Base-by-base conservation (phyloP, 2,113 vertebrate species). In the Phalacrocorax brasilianus region DNA sequence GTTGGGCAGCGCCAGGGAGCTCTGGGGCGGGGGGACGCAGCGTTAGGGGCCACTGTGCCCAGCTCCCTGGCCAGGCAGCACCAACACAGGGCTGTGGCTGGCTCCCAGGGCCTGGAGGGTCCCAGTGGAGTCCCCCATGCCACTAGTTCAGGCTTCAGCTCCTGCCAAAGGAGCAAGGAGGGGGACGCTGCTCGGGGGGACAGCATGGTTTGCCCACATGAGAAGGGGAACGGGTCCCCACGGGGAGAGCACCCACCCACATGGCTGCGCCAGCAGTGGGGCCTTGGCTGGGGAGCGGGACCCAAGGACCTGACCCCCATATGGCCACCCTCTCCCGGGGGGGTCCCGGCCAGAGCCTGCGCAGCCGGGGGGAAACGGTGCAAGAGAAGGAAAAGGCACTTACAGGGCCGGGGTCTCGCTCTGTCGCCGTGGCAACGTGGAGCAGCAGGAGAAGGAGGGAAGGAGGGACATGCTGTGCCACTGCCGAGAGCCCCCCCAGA, bases 351-450 rank as follows among this genome's bases (percentile, higher is more conserved):
- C 4, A 0, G 35, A 63, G 42, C 49, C 65, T 9, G 20, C 3
- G 1, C 52, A 15, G 52, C 16, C 2, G 12, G 21, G 32, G 55
- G 63, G 32, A 62, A 68, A 56, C 0, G 11, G 52, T 6, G 45
- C 11, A 30, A 49, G 47, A 70, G 49, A 38, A 56, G 56, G 17
- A 49, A 88, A 80, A 81, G 49, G 74, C 80, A 98, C 98, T 98
- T 93, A 98, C 98, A 0, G 98, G 97, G 75, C 98, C 97, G 0
- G 97, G 96, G 96, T 98, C 98, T 94, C 97, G 96, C 84, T 98
- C 98, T 97, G 97, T 95, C 78, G 4, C 96, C 88, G 63, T 85
- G 75, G 94, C 89, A 97, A 95, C 20, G 16, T 3, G 8, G 95
- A 95, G 47, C 73, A 91, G 78, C 73, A 89, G 52, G 6, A 88